Evolutionary conservation across 2,113 vertebrate species (phyloP).

Genomic region (Chionomys nivalis): DNA sequence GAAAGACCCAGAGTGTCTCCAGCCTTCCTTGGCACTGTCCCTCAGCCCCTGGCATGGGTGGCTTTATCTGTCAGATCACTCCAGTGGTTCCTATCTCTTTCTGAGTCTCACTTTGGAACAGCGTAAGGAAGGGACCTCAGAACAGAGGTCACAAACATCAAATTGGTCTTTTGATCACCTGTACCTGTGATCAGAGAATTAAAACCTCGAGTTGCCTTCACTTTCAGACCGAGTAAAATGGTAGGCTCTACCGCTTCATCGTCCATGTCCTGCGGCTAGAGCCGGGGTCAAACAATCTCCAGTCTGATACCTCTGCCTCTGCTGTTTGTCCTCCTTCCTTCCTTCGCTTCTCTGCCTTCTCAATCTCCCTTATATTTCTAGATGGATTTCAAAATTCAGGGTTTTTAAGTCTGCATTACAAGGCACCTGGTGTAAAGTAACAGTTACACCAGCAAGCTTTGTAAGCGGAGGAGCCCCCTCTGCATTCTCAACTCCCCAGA

Average conservation of each 20-base stretch:
- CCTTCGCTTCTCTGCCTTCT: neutral
- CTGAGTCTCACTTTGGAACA: neutral
- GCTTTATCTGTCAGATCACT: neutral
- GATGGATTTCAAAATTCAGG: slow-evolving; percentile 52
- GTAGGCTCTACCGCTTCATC: neutral
- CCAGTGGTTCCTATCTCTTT: neutral
- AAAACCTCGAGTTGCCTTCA: neutral
- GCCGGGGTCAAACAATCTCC: neutral
- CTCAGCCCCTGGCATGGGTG: neutral
- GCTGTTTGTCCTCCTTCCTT: neutral
- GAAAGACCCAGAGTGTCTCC: neutral
- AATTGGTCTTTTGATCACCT: neutral
- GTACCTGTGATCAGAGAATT: neutral
- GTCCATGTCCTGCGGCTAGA: neutral
- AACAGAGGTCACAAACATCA: too few relatives aligned
- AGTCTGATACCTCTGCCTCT: neutral
- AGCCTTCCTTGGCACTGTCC: neutral
- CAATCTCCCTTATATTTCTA: slow-evolving; percentile 15
- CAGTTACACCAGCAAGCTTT: neutral
- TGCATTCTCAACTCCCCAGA: slow-evolving; percentile 39
- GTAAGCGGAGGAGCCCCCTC: neutral
- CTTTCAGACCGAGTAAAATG: neutral
- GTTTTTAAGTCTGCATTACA: slow-evolving; percentile 14
- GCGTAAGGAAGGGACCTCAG: neutral
- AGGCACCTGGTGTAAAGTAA: neutral